Conservation (phyloP, 2,888 invertebrate species). For the Taenaris catops region DNA sequence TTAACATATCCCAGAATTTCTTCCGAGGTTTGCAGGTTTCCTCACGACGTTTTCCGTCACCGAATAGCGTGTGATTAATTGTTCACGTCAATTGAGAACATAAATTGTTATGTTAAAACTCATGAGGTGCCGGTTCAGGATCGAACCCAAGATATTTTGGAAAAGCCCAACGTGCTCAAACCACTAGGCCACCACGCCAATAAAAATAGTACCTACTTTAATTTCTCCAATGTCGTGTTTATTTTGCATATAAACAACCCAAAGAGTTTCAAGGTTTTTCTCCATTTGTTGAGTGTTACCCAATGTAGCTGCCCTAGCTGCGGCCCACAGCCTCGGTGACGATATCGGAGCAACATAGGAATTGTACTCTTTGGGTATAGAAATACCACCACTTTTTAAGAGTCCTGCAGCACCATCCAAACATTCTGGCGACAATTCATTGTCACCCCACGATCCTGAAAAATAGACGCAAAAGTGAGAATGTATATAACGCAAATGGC, state of each 20-base stretch:
- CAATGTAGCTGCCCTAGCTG: constrained; percentile 72
- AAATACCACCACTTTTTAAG: constrained; percentile 91
- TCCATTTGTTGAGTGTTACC: constrained; percentile 40
- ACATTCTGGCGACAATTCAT: constrained; percentile 99
- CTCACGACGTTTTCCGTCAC: no score
- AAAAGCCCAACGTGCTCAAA: no score
- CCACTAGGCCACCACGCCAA: no score
- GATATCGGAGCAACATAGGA: constrained; percentile 97
- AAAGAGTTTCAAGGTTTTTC: constrained; percentile 87
- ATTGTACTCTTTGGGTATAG: constrained; percentile 92
- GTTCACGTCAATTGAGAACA: no score
- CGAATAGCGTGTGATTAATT: no score
- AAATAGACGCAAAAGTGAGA: background rate
- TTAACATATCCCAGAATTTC: no score
- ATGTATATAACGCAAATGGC: no score
- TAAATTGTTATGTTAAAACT: no score
- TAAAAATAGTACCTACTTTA: constrained; percentile 52
- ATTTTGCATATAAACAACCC: constrained; percentile 95
- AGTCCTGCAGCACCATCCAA: constrained; percentile 95
- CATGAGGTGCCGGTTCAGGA: no score
- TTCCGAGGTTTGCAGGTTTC: no score
- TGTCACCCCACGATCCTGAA: constrained; percentile 96
- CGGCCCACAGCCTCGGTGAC: constrained; percentile 91
- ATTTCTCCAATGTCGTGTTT: constrained; percentile 88
- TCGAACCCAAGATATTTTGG: no score